A percentile compares a stretch with the other conserved stretches of the same genome.
These are phyloP conservation scores for Muntiacus muntjak DNA, from an alignment of 2,113 vertebrate species.

Conservation along the genomic window DNA sequence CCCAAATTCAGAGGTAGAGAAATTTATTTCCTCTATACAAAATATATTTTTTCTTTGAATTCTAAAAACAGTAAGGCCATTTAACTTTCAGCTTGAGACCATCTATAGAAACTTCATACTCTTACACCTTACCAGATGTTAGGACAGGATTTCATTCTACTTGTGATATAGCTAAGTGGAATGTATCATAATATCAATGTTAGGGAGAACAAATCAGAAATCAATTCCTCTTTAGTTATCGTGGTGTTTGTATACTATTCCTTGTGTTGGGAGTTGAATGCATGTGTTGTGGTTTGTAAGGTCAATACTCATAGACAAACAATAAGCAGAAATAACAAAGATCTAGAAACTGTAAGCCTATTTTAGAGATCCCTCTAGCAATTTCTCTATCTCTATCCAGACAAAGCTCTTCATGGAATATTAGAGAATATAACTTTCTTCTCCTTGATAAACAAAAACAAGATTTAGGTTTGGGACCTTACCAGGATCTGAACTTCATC, in stretches of 20 bases:
- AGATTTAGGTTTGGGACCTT: constrained; percentile 13
- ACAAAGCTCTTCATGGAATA: not conserved
- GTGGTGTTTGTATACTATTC: not conserved
- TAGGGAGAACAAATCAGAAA: not conserved
- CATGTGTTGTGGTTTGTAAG: not conserved
- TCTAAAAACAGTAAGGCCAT: not conserved
- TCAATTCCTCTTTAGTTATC: not conserved
- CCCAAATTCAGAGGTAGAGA: not conserved
- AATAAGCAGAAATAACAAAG: not conserved
- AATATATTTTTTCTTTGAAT: not conserved
- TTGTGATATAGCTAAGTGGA: not conserved
- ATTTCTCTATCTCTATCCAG: not conserved
- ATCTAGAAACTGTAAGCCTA: not conserved
- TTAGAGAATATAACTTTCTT: not conserved
- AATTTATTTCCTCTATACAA: not conserved
- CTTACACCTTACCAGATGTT: not conserved
- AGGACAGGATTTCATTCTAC: not conserved
- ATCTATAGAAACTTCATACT: not conserved
- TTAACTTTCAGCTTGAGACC: not conserved
- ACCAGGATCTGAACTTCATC: constrained; percentile 83
- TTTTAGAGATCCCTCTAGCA: not conserved
- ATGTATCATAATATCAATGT: not conserved
- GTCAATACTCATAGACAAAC: not conserved
- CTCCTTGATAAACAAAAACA: not conserved
- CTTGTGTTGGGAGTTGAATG: not conserved